Evolutionary conservation across 2,888 invertebrate genomes (phyloP).

Genomic region (Coronaproctus castanopsis): DNA sequence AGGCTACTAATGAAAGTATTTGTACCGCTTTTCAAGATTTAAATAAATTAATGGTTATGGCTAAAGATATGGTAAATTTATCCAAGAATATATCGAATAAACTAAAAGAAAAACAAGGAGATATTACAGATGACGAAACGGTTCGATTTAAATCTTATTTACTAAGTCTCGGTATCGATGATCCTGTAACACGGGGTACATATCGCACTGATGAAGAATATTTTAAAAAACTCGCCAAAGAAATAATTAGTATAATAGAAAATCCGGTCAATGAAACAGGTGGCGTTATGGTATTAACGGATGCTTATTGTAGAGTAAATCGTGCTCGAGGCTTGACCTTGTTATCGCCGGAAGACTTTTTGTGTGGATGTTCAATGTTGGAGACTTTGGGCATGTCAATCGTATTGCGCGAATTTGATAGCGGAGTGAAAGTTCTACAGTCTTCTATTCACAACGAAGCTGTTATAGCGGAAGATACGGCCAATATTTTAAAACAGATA

Average conservation of each 20-base stretch:
- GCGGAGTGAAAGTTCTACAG: conserved; percentile 89
- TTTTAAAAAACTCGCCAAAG: conserved; percentile 42
- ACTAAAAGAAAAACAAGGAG: conserved; percentile 82
- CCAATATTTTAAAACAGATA: conserved; percentile 24
- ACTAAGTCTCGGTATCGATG: conserved; percentile 89
- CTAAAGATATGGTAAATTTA: conserved; percentile 88
- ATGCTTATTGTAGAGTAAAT: conserved; percentile 92
- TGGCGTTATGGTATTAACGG: conserved; percentile 90
- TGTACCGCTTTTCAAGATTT: conserved; percentile 88
- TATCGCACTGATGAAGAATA: conserved; percentile 27
- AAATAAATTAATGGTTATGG: conserved; percentile 70
- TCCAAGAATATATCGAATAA: conserved; percentile 81
- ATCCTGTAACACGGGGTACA: conserved; percentile 86
- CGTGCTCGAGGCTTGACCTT: conserved; percentile 88
- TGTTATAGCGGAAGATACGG: conserved; percentile 44
- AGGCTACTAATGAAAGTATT: conserved; percentile 79
- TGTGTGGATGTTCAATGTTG: conserved; percentile 64
- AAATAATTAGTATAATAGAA: conserved; percentile 62
- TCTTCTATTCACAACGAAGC: conserved; percentile 51
- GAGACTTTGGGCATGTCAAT: conserved; percentile 43
- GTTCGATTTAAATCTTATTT: conserved; percentile 87
- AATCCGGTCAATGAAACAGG: conserved; percentile 70
- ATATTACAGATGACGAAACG: conserved; percentile 93
- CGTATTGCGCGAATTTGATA: conserved; percentile 65
- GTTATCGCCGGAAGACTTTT: conserved; percentile 87